Percentiles rank a stretch among this genome's conserved stretches.
Conservation (phyloP, 1,140 invertebrate species). For the Diuraphis noxia region DNA sequence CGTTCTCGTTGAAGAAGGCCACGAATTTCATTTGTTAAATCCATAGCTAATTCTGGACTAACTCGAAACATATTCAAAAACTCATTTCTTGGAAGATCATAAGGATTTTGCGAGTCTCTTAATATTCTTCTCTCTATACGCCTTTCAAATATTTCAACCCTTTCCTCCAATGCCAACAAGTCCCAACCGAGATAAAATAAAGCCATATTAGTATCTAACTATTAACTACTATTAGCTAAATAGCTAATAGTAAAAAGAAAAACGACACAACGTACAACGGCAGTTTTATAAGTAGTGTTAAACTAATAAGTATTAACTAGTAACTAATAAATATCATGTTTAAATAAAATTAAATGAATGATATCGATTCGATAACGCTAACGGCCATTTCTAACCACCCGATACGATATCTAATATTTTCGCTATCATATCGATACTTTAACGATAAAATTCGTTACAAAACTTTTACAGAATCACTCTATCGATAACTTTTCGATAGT, state of each 20-base stretch:
- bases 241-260: no score
- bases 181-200: conserved; percentile 2
- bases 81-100: neutral
- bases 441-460: no score
- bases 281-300: no score
- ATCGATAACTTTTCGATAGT: neutral
- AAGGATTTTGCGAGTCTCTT: neutral
- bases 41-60: neutral
- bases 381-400: neutral
- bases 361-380: neutral
- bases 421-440: neutral
- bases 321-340: no score
- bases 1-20: neutral
- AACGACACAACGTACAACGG: no score
- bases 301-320: no score
- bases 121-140: neutral
- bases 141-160: neutral
- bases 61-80: neutral
- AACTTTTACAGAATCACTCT: neutral
- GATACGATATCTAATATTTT: neutral
- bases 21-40: neutral
- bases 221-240: neutral
- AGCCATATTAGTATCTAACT: no score
- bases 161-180: neutral
- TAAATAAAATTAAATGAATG: no score